These are phyloP conservation scores for Dinocampus coccinellae DNA, from an alignment of 2,888 invertebrate species.

Conservation along the genomic window DNA sequence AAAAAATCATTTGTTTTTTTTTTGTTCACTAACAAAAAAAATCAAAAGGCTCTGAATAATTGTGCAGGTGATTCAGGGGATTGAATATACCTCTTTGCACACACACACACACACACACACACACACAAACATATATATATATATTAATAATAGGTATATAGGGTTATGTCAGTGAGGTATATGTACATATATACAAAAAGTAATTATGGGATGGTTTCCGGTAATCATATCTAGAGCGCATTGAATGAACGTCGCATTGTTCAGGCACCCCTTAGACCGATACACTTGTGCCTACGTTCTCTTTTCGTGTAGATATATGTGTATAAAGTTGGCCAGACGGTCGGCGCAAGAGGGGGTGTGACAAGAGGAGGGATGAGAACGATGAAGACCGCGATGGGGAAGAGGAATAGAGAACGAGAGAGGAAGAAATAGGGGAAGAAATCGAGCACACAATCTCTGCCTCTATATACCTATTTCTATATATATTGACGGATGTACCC, in stretches of 20 bases:
- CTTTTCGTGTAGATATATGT: slow-evolving; percentile 21
- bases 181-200: slow-evolving; percentile 60
- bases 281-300: slow-evolving; percentile 51
- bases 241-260: slow-evolving; percentile 67
- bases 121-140: too few relatives aligned
- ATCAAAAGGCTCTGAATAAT: not conserved
- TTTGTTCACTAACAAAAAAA: not conserved
- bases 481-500: slow-evolving; percentile 23
- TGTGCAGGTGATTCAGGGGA: not conserved
- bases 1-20: not conserved
- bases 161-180: slow-evolving; percentile 1
- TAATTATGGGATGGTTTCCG: slow-evolving; percentile 69
- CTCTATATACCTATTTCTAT: slow-evolving; percentile 6
- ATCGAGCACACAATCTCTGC: slow-evolving; percentile 20
- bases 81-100: too few relatives aligned
- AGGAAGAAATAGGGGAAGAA: not conserved
- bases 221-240: slow-evolving; percentile 68
- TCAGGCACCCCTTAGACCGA: slow-evolving; percentile 64
- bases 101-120: too few relatives aligned
- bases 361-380: slow-evolving; percentile 5
- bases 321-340: slow-evolving; percentile 13
- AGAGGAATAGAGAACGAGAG: too few relatives aligned
- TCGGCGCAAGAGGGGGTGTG: slow-evolving; percentile 15
- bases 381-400: too few relatives aligned
- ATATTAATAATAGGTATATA: slow-evolving; percentile 38